These are phyloP conservation scores for Caerostris darwini DNA, from an alignment of 1,140 invertebrate genomes.

Conservation along the genomic window DNA sequence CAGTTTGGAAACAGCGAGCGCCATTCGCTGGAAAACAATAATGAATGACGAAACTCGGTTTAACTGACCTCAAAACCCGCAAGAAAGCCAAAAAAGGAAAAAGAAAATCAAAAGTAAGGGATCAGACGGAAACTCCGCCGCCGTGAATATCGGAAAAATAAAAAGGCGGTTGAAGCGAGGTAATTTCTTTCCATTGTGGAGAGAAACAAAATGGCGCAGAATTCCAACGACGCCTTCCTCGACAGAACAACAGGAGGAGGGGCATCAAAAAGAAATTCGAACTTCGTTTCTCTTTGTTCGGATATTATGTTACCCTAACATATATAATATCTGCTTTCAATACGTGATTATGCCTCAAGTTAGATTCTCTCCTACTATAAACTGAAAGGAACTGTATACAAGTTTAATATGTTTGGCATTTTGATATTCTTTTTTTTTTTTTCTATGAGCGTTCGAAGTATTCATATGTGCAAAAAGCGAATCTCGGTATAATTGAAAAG, in stretches of 20 bases:
- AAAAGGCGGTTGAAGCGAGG: not conserved
- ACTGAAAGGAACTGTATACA: not conserved
- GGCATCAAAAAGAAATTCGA: not conserved
- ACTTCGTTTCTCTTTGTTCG: not conserved
- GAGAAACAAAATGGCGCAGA: not conserved
- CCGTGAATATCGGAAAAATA: constrained; percentile 7
- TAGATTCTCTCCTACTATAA: not conserved
- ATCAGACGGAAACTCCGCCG: not conserved
- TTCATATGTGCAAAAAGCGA: too few species aligned
- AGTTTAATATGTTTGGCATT: not conserved
- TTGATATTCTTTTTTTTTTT: not conserved
- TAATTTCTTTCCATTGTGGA: not conserved
- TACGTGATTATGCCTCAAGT: not conserved
- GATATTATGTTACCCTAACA: not conserved
- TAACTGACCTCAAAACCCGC: not conserved
- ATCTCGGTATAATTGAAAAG: too few species aligned
- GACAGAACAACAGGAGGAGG: too few species aligned
- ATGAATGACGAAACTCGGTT: not conserved
- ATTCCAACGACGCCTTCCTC: too few species aligned
- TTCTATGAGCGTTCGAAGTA: not conserved
- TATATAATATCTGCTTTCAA: not conserved
- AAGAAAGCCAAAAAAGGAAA: not conserved
- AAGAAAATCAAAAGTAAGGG: not conserved
- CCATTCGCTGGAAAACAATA: not conserved
- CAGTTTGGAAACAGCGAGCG: not conserved